phyloP scores from a whole-genome alignment of 2,888 invertebrate genomes.

The Tetanocera ferruginea region DNA sequence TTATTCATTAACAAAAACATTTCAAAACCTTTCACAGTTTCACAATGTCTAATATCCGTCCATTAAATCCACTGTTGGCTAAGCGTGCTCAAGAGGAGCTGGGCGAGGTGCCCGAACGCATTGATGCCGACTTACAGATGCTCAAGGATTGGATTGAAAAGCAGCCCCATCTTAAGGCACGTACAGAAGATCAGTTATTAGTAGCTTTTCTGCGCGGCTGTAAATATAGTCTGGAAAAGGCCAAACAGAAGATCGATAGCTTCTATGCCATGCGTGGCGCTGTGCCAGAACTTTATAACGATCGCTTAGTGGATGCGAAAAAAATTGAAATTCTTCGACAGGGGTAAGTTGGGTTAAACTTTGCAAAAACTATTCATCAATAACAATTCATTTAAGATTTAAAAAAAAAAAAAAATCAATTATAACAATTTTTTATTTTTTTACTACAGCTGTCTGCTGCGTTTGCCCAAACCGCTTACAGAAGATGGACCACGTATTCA shows the following conservation, averaged over 20 bases:
- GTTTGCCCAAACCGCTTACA: conserved; percentile 64
- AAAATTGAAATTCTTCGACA: conserved; percentile 61
- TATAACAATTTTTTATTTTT: not conserved
- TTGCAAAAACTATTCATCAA: no score
- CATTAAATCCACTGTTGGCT: conserved; percentile 59
- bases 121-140: conserved; percentile 65
- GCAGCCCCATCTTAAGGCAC: conserved; percentile 71
- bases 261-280: conserved; percentile 74
- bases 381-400: no score
- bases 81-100: conserved; percentile 70
- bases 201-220: conserved; percentile 73
- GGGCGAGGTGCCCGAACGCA: conserved; percentile 70
- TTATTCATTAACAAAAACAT: no score
- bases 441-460: conserved; percentile 58
- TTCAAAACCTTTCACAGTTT: no score
- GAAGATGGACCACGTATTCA: conserved; percentile 72
- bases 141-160: conserved; percentile 72
- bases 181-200: conserved; percentile 71
- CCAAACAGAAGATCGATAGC: conserved; percentile 74
- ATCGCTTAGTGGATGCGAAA: conserved; percentile 63
- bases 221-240: conserved; percentile 73
- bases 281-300: conserved; percentile 74
- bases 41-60: conserved; percentile 60
- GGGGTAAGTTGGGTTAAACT: conserved; percentile 59
- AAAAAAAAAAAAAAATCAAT: no score